Base-by-base conservation (phyloP, 53 echinoderm and acorn worm species). In the Glandiceps talaboti region DNA sequence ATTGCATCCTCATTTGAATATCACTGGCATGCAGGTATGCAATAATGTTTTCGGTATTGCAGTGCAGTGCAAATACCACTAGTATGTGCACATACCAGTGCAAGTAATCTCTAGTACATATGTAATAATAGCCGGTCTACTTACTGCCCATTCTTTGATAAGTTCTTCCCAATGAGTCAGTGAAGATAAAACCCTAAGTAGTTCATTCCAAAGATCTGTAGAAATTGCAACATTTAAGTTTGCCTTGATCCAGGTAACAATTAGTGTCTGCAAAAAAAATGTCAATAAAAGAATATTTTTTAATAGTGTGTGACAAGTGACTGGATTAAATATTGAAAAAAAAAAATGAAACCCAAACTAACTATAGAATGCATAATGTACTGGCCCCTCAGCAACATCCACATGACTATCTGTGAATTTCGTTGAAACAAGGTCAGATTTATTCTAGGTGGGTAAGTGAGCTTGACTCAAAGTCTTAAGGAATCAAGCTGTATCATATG, bases 241-340 rank as follows among this genome's bases (percentile, higher is more conserved):
- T 30, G 95, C 95, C 80, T 95, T 95, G 88, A 95, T 95, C 95
- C 95, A 95, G 0, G 94, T 92, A 14, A 95, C 92, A 72, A 92
- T 94, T 76, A 94, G 81, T 26, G 94, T 94, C 94, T 94, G 79
- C 10, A 77, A 83, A 30, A 33, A 81, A 45, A 10, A 30, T 14
- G 27, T 1, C 6, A 14, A 75, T n/a, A n/a, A n/a, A n/a, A n/a
- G n/a, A n/a, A n/a, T n/a, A n/a, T n/a, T n/a, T n/a, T 73, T 14
- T 73, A 73, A 14, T 14, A 14, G 26, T 14, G 73, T 14, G 14
- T 73, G 73, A 14, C 73, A 73, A 73, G 14, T 73, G 14, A 14
- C 26, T 73, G 14, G 26, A 73, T 73, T 14, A 73, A 73, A 73
- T 26, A 14, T 14, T 26, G 26, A 26, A 73, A 14, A 73, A 14